Percentiles rank a stretch among this genome's conserved stretches.
Evolutionary conservation across 2,113 vertebrate species (phyloP).

Genomic region (Engraulis encrasicolus): DNA sequence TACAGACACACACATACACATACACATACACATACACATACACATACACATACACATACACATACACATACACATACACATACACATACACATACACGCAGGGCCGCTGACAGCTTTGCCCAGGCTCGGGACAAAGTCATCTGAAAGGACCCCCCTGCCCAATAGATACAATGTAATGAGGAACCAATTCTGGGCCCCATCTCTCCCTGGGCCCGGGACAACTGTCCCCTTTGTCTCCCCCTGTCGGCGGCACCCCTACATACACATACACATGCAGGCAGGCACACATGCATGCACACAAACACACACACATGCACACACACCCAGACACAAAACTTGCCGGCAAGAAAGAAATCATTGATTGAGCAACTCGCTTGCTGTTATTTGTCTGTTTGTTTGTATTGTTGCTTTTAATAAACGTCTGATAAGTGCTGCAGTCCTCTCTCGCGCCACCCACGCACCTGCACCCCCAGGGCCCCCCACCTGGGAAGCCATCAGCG

Average conservation of each 20-base stretch:
- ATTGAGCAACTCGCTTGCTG: not conserved
- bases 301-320: not conserved
- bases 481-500: slow-evolving; percentile 27
- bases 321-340: not conserved
- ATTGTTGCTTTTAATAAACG: not conserved
- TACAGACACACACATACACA: not conserved
- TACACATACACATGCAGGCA: not conserved
- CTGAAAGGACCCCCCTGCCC: too few species aligned
- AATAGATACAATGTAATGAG: too few species aligned
- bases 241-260: too few species aligned
- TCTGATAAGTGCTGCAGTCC: not conserved
- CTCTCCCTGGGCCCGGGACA: too few species aligned
- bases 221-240: too few species aligned
- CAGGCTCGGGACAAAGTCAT: too few species aligned
- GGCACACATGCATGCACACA: not conserved
- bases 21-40: not conserved
- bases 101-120: too few species aligned
- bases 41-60: not conserved
- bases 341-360: not conserved
- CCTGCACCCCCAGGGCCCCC: slow-evolving; percentile 33
- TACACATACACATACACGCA: not conserved
- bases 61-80: not conserved
- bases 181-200: too few species aligned
- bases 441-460: too few species aligned
- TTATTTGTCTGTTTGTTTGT: not conserved